Evolutionary conservation across 2,797 vertebrate genomes (phyloP), one percentile per base, ranked within the genome.

Genomic region (Lindbergichthys nudifrons): DNA sequence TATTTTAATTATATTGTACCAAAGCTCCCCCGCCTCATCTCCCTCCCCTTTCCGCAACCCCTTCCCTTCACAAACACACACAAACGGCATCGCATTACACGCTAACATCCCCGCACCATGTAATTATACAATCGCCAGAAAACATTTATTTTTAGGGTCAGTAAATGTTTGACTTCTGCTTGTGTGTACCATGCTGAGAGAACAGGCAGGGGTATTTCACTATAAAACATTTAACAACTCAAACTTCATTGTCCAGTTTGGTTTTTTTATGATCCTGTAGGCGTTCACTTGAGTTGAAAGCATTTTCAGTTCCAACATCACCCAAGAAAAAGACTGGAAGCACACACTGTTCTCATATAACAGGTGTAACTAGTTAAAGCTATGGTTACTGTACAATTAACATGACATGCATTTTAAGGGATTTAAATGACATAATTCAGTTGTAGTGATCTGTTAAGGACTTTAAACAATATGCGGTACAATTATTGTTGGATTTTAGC

Each of bases 1-100:
- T 92, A 90, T 92, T 94, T 94, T 93, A 94, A 94, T 94, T 92
- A 92, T 92, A 93, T 87, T 88, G 91, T 90, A 89, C 87, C 88
- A 83, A 80, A 83, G 59, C 79, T 78, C 89, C 89, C 89, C 88
- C 81, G 73, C 84, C 88, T 83, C 85, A 85, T 77, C 84, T 75
- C 83, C 91, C 86, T 80, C 86, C 90, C 80, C 85, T 88, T 88
- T 91, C 88, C 90, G 71, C 90, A 93, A 93, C 86, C 93, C 92
- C 93, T 92, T 94, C 88, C 92, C 91, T 92, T 88, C 75, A 90
- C 90, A 94, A 90, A 93, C 90, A 94, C 88, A 89, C 89, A 91
- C 84, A 88, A 81, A 81, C 67, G 85, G 93, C 89, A 92, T 93
- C 89, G 30, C 85, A 57, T 93, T 93, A 92, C 92, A 93, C 79